phyloP scores from a whole-genome alignment of 1,140 invertebrate species.

The Maniola jurtina region DNA sequence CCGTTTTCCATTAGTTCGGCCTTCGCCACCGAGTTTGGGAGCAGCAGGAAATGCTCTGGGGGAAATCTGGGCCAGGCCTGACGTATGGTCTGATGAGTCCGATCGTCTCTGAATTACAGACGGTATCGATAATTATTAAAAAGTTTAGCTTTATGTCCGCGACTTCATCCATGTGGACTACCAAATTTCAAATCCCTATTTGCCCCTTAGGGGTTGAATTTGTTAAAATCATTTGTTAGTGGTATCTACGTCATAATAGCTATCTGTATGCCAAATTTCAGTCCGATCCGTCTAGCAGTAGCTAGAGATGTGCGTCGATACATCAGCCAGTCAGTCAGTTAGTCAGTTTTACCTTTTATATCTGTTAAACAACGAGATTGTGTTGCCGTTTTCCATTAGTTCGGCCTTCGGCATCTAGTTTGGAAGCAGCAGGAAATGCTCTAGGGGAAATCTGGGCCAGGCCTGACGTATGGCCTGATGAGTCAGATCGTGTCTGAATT shows the following conservation, averaged over 20 bases:
- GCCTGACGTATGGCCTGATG: constrained; percentile 29
- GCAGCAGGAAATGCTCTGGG: constrained; percentile 40
- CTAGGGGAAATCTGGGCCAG: constrained; percentile 38
- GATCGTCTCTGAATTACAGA: constrained; percentile 22
- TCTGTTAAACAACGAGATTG: constrained; percentile 22
- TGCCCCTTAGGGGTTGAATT: too few relatives aligned
- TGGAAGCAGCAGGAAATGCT: constrained; percentile 40
- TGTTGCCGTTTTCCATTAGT: constrained; percentile 22
- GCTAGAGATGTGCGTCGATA: too few relatives aligned
- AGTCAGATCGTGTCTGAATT: constrained; percentile 28
- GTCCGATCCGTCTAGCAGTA: too few relatives aligned
- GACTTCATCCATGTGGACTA: too few relatives aligned
- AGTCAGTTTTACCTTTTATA: too few relatives aligned
- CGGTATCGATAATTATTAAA: constrained; percentile 12
- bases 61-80: constrained; percentile 38
- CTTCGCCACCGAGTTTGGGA: constrained; percentile 25
- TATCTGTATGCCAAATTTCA: too few relatives aligned
- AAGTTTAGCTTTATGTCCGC: too few relatives aligned
- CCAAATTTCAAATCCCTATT: too few relatives aligned
- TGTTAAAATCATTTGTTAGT: too few relatives aligned
- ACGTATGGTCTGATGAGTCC: constrained; percentile 30
- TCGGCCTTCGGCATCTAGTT: constrained; percentile 22
- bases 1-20: constrained; percentile 23
- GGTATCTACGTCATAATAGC: too few relatives aligned
- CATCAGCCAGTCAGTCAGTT: too few relatives aligned